phyloP scores from a whole-genome alignment of 2,113 vertebrate genomes.

The Talpa occidentalis region DNA sequence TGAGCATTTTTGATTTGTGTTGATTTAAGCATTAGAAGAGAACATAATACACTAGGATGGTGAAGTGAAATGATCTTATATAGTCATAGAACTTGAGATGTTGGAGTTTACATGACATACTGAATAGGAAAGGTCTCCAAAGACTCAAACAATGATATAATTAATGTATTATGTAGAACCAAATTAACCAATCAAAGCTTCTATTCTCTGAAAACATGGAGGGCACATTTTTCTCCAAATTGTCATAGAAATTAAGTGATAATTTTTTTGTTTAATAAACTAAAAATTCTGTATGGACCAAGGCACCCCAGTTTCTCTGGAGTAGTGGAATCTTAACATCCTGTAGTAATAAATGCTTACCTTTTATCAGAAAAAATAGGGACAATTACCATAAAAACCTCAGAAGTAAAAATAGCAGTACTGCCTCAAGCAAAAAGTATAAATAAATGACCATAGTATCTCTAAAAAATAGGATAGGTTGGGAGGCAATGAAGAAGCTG shows the following conservation, averaged over 20 bases:
- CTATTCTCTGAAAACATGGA: neutral
- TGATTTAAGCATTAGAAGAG: neutral
- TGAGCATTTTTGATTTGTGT: neutral
- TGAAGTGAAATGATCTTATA: neutral
- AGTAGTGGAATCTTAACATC: neutral
- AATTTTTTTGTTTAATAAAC: neutral
- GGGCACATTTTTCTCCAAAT: neutral
- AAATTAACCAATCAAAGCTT: neutral
- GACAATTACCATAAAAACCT: neutral
- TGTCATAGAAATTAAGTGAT: neutral
- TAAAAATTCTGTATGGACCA: neutral
- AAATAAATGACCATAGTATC: neutral
- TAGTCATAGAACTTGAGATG: neutral
- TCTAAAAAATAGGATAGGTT: neutral
- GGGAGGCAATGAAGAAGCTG: neutral
- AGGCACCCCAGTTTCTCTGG: neutral
- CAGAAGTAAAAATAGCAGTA: neutral
- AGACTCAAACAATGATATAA: neutral
- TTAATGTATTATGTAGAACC: neutral
- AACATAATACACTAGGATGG: neutral
- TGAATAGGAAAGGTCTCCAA: neutral
- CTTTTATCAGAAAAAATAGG: neutral
- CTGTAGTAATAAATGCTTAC: neutral
- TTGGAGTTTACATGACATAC: neutral
- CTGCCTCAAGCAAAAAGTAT: neutral